Evolutionary conservation across 2,113 vertebrate species (phyloP).

Genomic region (Anoura caudifer): DNA sequence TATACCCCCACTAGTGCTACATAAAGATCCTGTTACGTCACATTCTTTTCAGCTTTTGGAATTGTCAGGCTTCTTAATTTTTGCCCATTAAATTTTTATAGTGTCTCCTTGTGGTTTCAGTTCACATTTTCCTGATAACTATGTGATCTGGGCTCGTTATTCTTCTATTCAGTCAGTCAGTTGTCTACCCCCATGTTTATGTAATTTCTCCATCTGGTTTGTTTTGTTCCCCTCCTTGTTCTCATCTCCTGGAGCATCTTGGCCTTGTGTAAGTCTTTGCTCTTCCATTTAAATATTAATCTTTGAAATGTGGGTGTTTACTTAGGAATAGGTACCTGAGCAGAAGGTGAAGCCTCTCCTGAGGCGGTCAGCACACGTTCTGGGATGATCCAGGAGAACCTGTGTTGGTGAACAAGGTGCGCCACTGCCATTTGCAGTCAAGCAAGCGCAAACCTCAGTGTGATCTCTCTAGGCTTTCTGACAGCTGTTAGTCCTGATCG

Average conservation of each 20-base stretch:
- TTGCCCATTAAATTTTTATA: not conserved
- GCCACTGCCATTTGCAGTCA: not conserved
- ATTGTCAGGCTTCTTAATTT: not conserved
- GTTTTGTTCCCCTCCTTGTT: not conserved
- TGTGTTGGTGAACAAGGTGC: not conserved
- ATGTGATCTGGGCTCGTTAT: not conserved
- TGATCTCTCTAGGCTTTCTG: not conserved
- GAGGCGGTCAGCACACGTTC: not conserved
- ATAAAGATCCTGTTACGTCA: not conserved
- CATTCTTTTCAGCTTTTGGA: not conserved
- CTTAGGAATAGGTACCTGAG: not conserved
- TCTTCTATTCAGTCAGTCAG: not conserved
- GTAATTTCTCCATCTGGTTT: not conserved
- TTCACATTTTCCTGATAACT: not conserved
- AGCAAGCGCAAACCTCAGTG: not conserved
- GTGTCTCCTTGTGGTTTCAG: not conserved
- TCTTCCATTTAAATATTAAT: not conserved
- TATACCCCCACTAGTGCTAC: not conserved
- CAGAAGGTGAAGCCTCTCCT: not conserved
- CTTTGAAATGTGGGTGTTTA: not conserved
- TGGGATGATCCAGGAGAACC: not conserved
- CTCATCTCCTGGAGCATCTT: not conserved
- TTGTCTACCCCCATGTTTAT: not conserved
- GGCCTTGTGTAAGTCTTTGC: not conserved
- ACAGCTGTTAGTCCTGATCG: not conserved